Percentiles rank a stretch among this genome's conserved stretches.
Evolutionary conservation across 2,888 invertebrate genomes (phyloP).

Genomic region (Omphaloscelis lunosa): DNA sequence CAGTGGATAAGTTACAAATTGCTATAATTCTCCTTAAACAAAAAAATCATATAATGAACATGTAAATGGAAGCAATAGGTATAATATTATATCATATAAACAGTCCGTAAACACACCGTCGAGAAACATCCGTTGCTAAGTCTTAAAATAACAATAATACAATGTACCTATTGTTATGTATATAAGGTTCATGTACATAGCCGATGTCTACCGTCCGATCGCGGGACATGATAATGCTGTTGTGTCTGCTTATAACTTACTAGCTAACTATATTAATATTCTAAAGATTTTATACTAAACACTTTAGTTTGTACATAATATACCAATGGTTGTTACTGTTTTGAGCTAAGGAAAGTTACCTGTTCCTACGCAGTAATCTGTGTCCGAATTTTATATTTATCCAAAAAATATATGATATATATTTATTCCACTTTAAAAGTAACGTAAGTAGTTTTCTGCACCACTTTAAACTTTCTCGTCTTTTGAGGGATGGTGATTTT

Average conservation of each 20-base stretch:
- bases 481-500: no score
- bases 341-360: background rate
- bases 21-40: background rate
- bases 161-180: slow-evolving; percentile 19
- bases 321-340: background rate
- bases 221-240: slow-evolving; percentile 38
- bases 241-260: slow-evolving; percentile 10
- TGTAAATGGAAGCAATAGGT: background rate
- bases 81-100: slow-evolving; percentile 3
- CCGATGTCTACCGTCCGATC: slow-evolving; percentile 6
- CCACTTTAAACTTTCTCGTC: background rate
- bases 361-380: background rate
- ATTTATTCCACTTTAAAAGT: background rate
- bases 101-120: slow-evolving; percentile 3
- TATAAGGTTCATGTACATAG: slow-evolving; percentile 25
- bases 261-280: background rate
- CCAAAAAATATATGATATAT: background rate
- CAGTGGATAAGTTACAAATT: background rate
- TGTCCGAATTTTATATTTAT: background rate
- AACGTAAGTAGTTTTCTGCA: background rate
- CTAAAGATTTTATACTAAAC: background rate
- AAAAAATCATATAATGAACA: background rate
- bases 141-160: slow-evolving; percentile 40
- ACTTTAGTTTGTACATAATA: background rate
- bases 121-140: slow-evolving; percentile 40